phyloP scores from a whole-genome alignment of 2,888 invertebrate genomes.

The Chesias legatella region DNA sequence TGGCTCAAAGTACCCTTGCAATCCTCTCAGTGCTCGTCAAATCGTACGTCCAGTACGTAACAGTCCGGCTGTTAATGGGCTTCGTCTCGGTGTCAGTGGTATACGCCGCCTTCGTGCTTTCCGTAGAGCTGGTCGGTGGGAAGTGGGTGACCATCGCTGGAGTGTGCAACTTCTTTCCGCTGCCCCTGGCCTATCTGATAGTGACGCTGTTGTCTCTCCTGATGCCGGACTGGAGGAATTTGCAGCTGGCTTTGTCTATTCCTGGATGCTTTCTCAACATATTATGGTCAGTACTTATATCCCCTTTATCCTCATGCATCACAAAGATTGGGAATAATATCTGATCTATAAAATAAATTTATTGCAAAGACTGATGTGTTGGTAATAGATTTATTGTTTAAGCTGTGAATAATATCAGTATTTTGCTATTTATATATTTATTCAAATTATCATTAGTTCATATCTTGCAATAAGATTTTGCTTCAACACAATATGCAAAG shows the following conservation, averaged over 20 bases:
- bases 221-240: conserved; percentile 85
- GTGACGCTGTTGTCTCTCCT: conserved; percentile 86
- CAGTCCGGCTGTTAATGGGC: conserved; percentile 85
- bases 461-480: no score
- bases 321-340: no score
- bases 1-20: conserved; percentile 85
- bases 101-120: conserved; percentile 88
- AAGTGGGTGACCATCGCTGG: conserved; percentile 90
- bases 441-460: no score
- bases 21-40: conserved; percentile 85
- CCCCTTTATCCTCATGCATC: no score
- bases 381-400: no score
- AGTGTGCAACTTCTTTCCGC: conserved; percentile 89
- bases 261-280: conserved; percentile 85
- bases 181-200: conserved; percentile 87
- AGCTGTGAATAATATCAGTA: no score
- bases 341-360: no score
- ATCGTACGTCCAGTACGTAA: conserved; percentile 85
- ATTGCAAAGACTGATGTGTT: no score
- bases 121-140: conserved; percentile 89
- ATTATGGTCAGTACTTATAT: conserved; percentile 79
- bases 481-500: no score
- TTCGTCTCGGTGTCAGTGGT: conserved; percentile 90
- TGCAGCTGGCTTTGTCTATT: conserved; percentile 86
- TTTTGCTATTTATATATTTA: no score